These are phyloP conservation scores for Allacma fusca DNA, from an alignment of 2,888 invertebrate genomes.

Conservation along the genomic window DNA sequence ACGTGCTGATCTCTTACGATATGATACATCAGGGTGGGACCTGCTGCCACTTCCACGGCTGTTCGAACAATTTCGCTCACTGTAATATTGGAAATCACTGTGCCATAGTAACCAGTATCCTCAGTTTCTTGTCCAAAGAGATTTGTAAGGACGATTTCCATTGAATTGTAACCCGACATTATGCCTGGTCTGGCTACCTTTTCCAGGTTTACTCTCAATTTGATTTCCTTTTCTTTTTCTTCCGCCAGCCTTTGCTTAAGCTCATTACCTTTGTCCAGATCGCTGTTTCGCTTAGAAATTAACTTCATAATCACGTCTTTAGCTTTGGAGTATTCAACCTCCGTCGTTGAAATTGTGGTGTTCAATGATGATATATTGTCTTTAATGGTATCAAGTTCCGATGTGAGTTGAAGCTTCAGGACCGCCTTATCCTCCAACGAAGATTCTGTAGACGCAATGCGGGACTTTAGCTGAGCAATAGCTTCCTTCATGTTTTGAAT, in stretches of 20 bases:
- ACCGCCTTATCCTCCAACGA: no score
- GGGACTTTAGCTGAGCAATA: neutral
- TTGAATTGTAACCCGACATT: constrained; percentile 42
- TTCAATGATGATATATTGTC: no score
- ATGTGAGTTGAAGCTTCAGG: no score
- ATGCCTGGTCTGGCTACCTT: neutral
- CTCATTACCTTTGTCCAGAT: no score
- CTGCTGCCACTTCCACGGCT: constrained; percentile 52
- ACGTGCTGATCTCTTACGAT: constrained; percentile 43
- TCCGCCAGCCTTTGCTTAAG: no score
- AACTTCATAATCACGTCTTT: no score
- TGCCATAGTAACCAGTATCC: constrained; percentile 49
- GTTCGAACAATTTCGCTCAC: no score
- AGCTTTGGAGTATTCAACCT: no score
- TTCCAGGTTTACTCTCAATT: constrained; percentile 5
- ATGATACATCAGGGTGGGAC: constrained; percentile 46
- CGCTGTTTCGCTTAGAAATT: no score
- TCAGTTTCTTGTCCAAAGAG: constrained; percentile 14
- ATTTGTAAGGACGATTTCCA: constrained; percentile 39
- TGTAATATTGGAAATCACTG: constrained; percentile 50
- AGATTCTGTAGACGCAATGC: no score
- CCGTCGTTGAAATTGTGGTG: no score
- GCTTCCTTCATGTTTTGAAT: neutral
- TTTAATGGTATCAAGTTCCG: no score
- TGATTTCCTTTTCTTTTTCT: neutral